Base-by-base conservation (phyloP, 2,888 invertebrate species). In the Rapana venosa region DNA sequence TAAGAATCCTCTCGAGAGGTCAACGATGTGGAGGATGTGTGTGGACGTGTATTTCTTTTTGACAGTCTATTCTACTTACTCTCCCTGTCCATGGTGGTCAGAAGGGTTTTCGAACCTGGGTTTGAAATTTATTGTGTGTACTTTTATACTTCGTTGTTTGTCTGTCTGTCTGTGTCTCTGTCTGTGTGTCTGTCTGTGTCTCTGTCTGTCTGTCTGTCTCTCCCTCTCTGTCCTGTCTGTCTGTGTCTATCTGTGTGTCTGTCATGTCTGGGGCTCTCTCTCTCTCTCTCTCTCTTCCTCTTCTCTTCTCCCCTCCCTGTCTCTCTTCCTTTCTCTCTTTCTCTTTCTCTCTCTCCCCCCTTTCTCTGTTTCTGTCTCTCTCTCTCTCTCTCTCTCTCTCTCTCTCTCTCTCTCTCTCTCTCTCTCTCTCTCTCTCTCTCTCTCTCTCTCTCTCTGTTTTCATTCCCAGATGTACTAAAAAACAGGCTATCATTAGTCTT, bases 341-440 rank as follows among this genome's bases (percentile, higher is more conserved):
- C 74, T 74, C 26, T 74, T n/a, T 74, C 30, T 74, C 74, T 74
- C 30, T 74, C 74, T 74, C 30, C n/a, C 74, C n/a, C 11, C n/a
- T n/a, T 61, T 66, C 17, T 0, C 77, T 66, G 66, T 83, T 70
- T 36, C 85, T n/a, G 15, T 36, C 58, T 26, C 47, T 35, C 47
- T 32, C 74, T 17, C 89, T 26, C 74, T 36, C 70, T 32, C 70
- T 35, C 87, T 35, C 26, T 15, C 74, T 47, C 85, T 79, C 36
- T 32, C 22, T 74, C 77, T 87, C 56, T 32, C 56, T 81, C 88
- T 32, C 81, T 30, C 88, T 20, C 83, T 22, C 85, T 35, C 35
- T 85, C 74, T 32, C 70, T 74, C 70, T 77, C 56, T 66, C 20
- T 70, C n/a, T 47, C 79, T 30, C 32, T 32, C 77, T 30, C 77